phyloP scores from a whole-genome alignment of 2,797 vertebrate species.

The Euthynnus affinis region DNA sequence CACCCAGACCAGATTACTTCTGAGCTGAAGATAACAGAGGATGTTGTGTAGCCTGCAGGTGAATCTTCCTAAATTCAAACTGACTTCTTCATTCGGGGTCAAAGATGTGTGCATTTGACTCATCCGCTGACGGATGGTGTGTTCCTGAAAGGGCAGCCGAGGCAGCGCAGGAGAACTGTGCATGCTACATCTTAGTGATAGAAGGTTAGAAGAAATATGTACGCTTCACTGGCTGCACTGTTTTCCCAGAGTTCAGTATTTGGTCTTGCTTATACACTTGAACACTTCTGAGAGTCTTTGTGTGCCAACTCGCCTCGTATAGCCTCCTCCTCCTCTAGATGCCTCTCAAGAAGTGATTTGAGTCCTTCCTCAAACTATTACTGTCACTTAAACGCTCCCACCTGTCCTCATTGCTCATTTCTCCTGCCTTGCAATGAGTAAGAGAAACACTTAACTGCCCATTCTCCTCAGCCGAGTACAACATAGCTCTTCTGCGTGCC shows the following conservation, averaged over 20 bases:
- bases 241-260: slow-evolving; percentile 3
- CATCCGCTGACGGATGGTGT: slow-evolving; percentile 23
- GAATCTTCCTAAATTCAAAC: slow-evolving; percentile 55
- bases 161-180: background rate
- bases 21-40: slow-evolving; percentile 37
- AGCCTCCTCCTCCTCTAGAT: slow-evolving; percentile 19
- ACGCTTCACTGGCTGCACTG: background rate
- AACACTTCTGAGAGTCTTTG: slow-evolving; percentile 21
- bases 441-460: slow-evolving; percentile 58
- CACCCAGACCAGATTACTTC: slow-evolving; percentile 50
- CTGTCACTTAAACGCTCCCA: slow-evolving; percentile 55
- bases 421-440: slow-evolving; percentile 42
- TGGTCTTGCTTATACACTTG: slow-evolving; percentile 21
- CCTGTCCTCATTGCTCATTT: slow-evolving; percentile 66
- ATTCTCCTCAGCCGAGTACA: slow-evolving; percentile 56
- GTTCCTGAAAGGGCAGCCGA: slow-evolving; percentile 18
- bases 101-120: slow-evolving; percentile 35
- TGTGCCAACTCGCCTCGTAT: slow-evolving; percentile 13
- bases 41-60: slow-evolving; percentile 23
- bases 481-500: slow-evolving; percentile 45
- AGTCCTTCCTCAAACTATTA: slow-evolving; percentile 59
- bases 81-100: slow-evolving; percentile 55
- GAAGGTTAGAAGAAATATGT: slow-evolving; percentile 1
- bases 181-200: background rate
- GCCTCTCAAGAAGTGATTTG: slow-evolving; percentile 46